Evolutionary conservation across 2,113 vertebrate species (phyloP).

Genomic region (Cisticola juncidis): DNA sequence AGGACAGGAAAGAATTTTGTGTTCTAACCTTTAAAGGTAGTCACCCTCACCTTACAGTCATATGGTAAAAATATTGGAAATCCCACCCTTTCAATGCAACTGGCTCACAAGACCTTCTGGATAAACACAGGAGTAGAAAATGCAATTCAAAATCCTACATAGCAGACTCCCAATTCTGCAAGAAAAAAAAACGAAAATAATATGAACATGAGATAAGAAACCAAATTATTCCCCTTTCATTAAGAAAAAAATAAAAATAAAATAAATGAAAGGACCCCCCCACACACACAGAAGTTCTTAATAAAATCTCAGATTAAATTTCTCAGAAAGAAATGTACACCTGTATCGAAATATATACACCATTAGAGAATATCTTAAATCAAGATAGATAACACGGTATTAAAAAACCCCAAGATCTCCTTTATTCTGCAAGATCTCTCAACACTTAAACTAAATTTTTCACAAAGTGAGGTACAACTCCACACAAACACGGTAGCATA

Average conservation of each 20-base stretch:
- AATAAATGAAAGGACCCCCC: not conserved
- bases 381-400: not conserved
- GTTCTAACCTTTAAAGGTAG: not conserved
- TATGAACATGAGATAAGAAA: not conserved
- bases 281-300: not conserved
- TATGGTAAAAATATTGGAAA: not conserved
- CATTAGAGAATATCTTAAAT: not conserved
- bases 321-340: not conserved
- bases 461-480: not conserved
- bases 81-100: not conserved
- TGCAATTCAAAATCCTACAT: not conserved
- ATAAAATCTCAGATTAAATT: not conserved
- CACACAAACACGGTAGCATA: not conserved
- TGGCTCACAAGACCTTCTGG: not conserved
- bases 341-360: not conserved
- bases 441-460: not conserved
- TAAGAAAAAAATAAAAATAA: not conserved
- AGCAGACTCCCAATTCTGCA: not conserved
- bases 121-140: not conserved
- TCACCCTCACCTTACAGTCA: not conserved
- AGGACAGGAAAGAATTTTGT: not conserved
- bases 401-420: not conserved
- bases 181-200: not conserved
- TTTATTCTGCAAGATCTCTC: not conserved
- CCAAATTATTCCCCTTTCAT: not conserved